Evolutionary conservation across 2,113 vertebrate species (phyloP), one percentile per base, ranked within the genome.

Genomic region (Toxotes chatareus): DNA sequence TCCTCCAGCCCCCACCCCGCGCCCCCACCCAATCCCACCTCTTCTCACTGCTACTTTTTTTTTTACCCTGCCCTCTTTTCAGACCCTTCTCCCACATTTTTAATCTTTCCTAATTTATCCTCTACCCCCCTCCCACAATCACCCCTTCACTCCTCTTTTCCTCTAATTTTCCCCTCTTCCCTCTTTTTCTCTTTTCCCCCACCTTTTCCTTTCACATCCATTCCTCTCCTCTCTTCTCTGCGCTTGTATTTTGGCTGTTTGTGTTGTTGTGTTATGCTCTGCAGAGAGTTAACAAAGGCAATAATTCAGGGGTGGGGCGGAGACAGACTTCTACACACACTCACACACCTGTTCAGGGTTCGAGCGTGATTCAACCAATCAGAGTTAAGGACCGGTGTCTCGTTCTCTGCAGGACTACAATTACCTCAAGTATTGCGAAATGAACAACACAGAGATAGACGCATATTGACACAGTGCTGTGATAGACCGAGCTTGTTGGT

Each of bases 301-400:
- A 27, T 27, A 27, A 27, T 27, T 27, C 27, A 27, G 27, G 36
- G 36, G 36, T 36, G 36, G 38, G 8, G 8, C 6, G 38, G 38
- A 7, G 8, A 8, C 6, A 5, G 46, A 46, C 13, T 46, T 13
- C 3, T 3, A 47, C 46, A 5, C 6, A 5, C 36, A 6, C 36
- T 4, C 6, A 4, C 19, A 49, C 65, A 75, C 64, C 63, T 75
- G 64, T 10, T 0, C 32, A 11, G 8, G n/a, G 13, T 38, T 46
- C 14, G 4, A 14, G 6, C 3, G n/a, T 6, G 38, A 55, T 59
- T 51, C 64, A 74, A 51, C 76, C 82, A 80, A 76, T 80, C 53
- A 61, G 51, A 56, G 46, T 8, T 0, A 7, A 68, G 13, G 12
- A 38, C 14, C 1, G 31, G 44, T 49, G 7, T 4, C 5, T 9